phyloP scores from a whole-genome alignment of 2,888 invertebrate genomes.

The Schizotus pectinicornis region DNA sequence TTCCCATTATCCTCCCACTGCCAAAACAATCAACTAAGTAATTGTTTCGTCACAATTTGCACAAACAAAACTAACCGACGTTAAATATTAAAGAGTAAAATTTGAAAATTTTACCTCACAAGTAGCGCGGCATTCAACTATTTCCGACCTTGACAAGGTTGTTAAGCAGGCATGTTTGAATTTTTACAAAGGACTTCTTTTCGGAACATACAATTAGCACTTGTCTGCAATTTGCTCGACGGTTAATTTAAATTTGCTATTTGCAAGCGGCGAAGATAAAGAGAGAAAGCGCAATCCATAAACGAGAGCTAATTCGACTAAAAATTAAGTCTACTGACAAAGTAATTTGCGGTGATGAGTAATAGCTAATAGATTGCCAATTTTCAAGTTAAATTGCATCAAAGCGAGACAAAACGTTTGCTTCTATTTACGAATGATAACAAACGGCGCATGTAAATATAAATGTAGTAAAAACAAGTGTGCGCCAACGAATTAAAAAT shows the following conservation, averaged over 20 bases:
- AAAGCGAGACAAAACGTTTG: no score
- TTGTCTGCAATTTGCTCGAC: constrained; percentile 1
- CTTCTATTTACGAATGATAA: no score
- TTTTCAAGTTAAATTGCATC: no score
- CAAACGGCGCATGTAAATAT: not conserved
- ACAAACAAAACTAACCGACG: not conserved
- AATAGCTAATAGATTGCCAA: no score
- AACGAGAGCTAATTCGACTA: not conserved
- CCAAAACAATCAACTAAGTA: no score
- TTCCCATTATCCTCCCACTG: no score
- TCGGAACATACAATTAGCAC: no score
- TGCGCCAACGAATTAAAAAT: constrained; percentile 3
- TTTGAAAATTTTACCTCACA: not conserved
- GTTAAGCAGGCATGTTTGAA: not conserved
- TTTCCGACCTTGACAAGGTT: constrained; percentile 7
- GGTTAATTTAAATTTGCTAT: constrained; percentile 8
- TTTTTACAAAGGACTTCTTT: no score
- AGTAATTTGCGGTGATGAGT: no score
- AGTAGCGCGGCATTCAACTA: not conserved
- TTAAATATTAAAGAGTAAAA: not conserved
- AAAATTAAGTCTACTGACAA: no score
- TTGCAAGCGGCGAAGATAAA: not conserved
- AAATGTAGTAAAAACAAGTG: not conserved
- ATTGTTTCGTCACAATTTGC: no score
- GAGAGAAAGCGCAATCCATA: not conserved